Base-by-base conservation (phyloP, 2,113 vertebrate genomes). In the Macroglossus sobrinus region DNA sequence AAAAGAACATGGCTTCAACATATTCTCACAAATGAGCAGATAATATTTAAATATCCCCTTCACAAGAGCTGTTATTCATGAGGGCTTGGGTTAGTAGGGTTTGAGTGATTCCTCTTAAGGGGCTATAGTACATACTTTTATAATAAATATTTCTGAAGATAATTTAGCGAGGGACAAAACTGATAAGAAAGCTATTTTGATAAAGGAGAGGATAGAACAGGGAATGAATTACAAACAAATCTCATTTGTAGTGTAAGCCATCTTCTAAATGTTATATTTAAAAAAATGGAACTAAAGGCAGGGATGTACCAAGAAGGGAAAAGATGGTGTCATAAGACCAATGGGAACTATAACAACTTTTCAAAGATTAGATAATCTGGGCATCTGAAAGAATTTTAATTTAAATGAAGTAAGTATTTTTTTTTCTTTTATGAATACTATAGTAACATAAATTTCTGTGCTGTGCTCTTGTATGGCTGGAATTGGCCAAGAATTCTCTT, bases 1-100 rank as follows among this genome's bases (percentile, higher is more conserved):
- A 53, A 90, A 91, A 95, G 93, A 97, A 71, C 89, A 55, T 30
- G 7, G 53, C 69, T 94, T 93, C 93, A 93, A 94, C 84, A 95
- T 72, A 89, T 97, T 97, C 5, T 0, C 45, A 18, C 45, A 91
- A 79, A 84, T 13, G 50, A 95, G 75, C 90, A 85, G 94, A 93
- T 90, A 47, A 93, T 76, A 82, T 33, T 84, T n/a, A 47, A 7
- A 38, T 28, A 33, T n/a, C 74, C n/a, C 53, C 57, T 81, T 72
- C 76, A 5, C 0, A 45, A 86, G 93, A 85, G 84, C 91, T 13
- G 21, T 80, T 75, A 50, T 9, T 55, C 59, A 71, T n/a, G 94
- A 94, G 91, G 80, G 24, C 21, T 50, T 71, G 45, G 55, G 66
- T 85, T 61, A 81, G 91, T 3, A 21, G 79, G 57, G 53, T 74